Base-by-base conservation (phyloP, 2,797 vertebrate species). In the Phyllotis vaccarum region DNA sequence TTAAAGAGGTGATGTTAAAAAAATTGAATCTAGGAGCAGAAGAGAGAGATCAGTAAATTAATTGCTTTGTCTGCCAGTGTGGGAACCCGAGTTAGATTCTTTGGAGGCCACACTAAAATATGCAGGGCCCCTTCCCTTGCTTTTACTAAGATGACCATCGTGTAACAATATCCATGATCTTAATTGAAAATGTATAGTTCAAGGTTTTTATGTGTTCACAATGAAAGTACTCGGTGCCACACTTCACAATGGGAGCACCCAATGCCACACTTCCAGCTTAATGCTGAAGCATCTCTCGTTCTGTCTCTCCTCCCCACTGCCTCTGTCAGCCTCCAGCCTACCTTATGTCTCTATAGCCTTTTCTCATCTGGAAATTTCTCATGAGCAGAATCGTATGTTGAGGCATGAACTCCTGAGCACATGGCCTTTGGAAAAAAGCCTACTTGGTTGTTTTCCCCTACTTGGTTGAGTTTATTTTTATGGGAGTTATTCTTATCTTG, bases 391-490 rank as follows among this genome's bases (percentile, higher is more conserved):
- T 86, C 2, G 0, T 14, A 58, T 7, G 4, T 68, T 66, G 58
- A 14, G 78, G 13, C 34, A 49, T 83, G 46, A 74, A 27, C 49
- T 86, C 3, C 10, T 74, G 62, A 88, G n/a, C 3, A 4, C 64
- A n/a, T 80, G 92, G 43, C 34, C 54, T 62, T 54, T 95, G 76
- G 74, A 82, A 37, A 34, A 92, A 81, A 92, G 72, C 8, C n/a
- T n/a, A n/a, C n/a, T n/a, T n/a, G n/a, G 31, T 21, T 12, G 5
- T 49, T 83, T 81, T 21, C 27, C 27, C 54, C 60, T 83, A 11
- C n/a, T 79, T 92, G 8, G 7, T 17, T 29, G n/a, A 85, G 22
- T 46, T 21, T 68, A 68, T 75, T 80, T 91, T 97, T 74, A 86
- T 92, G 12, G 34, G 12, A 94, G 22, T 54, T 22, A 27, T 54